Percentiles rank a stretch among this genome's conserved stretches.
phyloP scores from a whole-genome alignment of 2,888 invertebrate species.

The Calliopum simillimum region DNA sequence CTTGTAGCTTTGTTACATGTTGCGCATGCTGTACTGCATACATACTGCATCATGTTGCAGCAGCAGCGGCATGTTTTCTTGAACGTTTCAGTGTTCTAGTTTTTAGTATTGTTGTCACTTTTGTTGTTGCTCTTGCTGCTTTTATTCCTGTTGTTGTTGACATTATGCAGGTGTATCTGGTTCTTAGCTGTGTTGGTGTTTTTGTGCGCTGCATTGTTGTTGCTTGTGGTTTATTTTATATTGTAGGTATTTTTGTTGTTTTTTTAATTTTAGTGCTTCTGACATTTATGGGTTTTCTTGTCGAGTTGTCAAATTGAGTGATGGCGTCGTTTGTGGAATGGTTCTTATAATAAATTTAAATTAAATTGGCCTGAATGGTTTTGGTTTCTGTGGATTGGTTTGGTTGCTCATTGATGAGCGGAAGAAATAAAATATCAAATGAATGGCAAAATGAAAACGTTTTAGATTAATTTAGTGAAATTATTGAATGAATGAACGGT shows the following conservation, averaged over 20 bases:
- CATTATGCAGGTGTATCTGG: constrained; percentile 26
- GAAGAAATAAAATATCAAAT: no score
- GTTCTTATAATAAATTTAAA: constrained; percentile 14
- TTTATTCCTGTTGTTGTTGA: not conserved
- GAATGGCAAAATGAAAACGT: no score
- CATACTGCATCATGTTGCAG: no score
- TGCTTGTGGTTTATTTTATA: not conserved
- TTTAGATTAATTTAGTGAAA: no score
- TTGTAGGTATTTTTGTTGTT: constrained; percentile 1
- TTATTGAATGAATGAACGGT: no score
- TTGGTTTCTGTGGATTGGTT: no score
- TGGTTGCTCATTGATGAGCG: no score
- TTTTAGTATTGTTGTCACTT: no score
- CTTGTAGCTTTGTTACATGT: no score
- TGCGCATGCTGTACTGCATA: no score
- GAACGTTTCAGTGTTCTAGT: no score
- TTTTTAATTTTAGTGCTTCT: constrained; percentile 38
- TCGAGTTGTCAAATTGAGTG: constrained; percentile 47
- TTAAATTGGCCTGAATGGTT: not conserved
- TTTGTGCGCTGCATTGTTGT: not conserved
- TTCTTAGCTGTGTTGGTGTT: constrained; percentile 11
- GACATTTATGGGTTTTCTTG: constrained; percentile 49
- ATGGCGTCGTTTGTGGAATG: constrained; percentile 35
- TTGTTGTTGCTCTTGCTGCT: constrained; percentile 3
- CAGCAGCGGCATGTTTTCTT: no score